A percentile compares a stretch with the other conserved stretches of the same genome.
phyloP scores from a whole-genome alignment of 2,113 vertebrate genomes.

The Ciconia boyciana region DNA sequence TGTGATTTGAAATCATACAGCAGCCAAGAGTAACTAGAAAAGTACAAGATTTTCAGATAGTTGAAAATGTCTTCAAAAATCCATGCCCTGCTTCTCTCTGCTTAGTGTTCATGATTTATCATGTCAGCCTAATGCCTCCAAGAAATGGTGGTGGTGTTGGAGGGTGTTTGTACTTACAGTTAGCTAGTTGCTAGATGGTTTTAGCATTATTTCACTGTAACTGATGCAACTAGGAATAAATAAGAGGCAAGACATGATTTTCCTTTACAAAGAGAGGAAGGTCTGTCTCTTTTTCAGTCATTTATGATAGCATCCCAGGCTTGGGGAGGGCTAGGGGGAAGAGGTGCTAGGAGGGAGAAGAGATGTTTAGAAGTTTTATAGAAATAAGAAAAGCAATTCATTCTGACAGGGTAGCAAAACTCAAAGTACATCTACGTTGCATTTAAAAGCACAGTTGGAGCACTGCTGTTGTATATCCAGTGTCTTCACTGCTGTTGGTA shows the following conservation, averaged over 20 bases:
- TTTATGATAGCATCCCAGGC: neutral
- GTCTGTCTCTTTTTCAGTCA: neutral
- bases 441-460: neutral
- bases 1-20: neutral
- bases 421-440: neutral
- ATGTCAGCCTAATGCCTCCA: neutral
- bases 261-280: neutral
- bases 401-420: neutral
- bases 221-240: neutral
- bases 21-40: neutral
- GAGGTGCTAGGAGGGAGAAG: neutral
- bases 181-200: neutral
- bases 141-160: neutral
- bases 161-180: neutral
- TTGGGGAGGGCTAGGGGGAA: neutral
- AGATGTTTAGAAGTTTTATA: neutral
- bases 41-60: neutral
- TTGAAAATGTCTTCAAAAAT: neutral
- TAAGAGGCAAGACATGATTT: neutral
- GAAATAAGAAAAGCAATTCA: neutral
- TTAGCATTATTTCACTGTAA: neutral
- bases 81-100: neutral
- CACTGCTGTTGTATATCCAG: neutral
- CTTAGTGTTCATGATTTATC: neutral
- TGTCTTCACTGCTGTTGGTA: neutral